phyloP scores from a whole-genome alignment of 2,113 vertebrate species.

The Hemicordylus capensis region DNA sequence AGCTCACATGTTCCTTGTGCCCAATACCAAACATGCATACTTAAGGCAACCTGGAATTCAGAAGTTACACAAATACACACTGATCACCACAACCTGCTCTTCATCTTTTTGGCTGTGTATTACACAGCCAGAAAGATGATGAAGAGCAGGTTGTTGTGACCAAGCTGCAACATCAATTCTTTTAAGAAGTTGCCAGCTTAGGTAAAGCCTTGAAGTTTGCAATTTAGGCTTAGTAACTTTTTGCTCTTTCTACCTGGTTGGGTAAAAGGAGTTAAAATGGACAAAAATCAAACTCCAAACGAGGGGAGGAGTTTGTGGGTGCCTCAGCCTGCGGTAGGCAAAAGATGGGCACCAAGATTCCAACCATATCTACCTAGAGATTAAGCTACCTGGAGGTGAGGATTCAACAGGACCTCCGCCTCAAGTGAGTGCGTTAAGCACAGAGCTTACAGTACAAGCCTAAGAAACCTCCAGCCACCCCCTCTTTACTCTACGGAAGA shows the following conservation, averaged over 20 bases:
- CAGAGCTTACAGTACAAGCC: no score
- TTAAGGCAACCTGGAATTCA: neutral
- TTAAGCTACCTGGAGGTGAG: no score
- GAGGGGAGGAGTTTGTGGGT: neutral
- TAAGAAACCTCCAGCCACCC: no score
- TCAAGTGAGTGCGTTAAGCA: neutral
- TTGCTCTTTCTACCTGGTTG: neutral
- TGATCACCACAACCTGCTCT: no score
- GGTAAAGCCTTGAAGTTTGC: no score
- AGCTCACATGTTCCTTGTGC: neutral
- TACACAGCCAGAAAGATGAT: no score
- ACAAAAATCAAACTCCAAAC: neutral
- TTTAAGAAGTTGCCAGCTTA: neutral
- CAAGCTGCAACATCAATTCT: neutral
- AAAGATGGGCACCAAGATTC: neutral
- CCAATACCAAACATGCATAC: neutral
- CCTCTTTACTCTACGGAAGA: no score
- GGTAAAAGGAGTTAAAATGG: no score
- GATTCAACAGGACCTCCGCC: neutral
- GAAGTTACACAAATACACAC: neutral
- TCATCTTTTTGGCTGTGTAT: no score
- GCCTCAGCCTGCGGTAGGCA: neutral
- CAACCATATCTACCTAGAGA: neutral
- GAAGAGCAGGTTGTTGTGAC: neutral
- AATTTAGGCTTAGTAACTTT: neutral